phyloP scores from a whole-genome alignment of 2,113 vertebrate genomes.

The Galeopterus variegatus region DNA sequence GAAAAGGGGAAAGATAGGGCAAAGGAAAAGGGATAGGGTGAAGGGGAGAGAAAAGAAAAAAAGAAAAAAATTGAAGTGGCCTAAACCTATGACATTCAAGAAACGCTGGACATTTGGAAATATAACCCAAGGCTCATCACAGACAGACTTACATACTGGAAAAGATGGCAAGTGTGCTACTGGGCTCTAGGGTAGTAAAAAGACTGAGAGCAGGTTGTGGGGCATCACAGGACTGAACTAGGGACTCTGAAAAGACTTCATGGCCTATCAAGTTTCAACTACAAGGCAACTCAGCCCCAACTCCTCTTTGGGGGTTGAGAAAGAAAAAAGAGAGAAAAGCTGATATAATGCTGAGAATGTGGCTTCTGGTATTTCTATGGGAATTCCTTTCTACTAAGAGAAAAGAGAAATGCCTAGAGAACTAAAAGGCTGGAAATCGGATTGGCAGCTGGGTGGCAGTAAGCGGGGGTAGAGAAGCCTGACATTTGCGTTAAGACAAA shows the following conservation, averaged over 20 bases:
- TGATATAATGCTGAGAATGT: slow-evolving; percentile 51
- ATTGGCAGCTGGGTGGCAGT: slow-evolving; percentile 55
- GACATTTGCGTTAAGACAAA: slow-evolving; percentile 63
- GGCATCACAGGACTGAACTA: neutral
- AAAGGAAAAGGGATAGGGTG: no score
- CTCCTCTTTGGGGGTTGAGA: neutral
- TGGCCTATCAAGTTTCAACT: slow-evolving; percentile 3
- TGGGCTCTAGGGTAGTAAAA: neutral
- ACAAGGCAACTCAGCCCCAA: neutral
- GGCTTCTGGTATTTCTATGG: slow-evolving; percentile 66
- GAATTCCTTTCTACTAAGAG: slow-evolving; percentile 69
- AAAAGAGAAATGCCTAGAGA: slow-evolving; percentile 54
- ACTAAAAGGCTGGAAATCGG: neutral
- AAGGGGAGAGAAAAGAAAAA: no score
- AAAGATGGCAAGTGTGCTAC: neutral
- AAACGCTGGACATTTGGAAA: neutral
- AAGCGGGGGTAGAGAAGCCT: neutral
- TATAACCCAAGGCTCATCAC: neutral
- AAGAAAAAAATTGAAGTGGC: neutral
- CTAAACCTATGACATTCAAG: neutral
- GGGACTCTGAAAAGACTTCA: slow-evolving; percentile 32
- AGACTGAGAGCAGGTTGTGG: neutral
- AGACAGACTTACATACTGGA: neutral
- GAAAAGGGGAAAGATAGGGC: no score
- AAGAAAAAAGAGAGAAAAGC: slow-evolving; percentile 41